phyloP scores from a whole-genome alignment of 2,113 vertebrate species.

The Menura novaehollandiae region DNA sequence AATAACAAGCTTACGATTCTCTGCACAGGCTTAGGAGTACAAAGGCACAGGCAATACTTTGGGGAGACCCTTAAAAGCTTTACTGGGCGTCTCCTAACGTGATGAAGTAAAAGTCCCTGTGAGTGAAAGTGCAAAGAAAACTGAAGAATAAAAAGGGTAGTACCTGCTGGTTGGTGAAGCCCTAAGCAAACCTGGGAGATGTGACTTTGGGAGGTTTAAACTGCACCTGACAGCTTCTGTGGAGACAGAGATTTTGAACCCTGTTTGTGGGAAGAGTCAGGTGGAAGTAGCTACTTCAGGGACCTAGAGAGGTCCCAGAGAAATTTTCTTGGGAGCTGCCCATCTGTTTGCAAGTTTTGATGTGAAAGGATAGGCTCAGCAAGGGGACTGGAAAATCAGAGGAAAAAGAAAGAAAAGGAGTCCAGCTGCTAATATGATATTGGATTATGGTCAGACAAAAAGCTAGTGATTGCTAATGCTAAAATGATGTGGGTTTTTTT shows the following conservation, averaged over 20 bases:
- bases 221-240: neutral
- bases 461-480: neutral
- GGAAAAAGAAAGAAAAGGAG: slow-evolving; percentile 5
- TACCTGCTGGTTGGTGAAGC: neutral
- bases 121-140: neutral
- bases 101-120: neutral
- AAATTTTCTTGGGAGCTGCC: slow-evolving; percentile 7
- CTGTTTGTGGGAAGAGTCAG: slow-evolving; percentile 40
- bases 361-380: neutral
- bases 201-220: neutral
- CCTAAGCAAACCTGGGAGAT: neutral
- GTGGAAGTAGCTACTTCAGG: slow-evolving; percentile 46
- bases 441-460: neutral
- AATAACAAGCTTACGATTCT: slow-evolving; percentile 65
- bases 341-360: slow-evolving; percentile 60
- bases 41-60: neutral
- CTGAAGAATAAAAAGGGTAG: neutral
- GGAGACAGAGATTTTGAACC: neutral
- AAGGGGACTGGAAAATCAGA: slow-evolving; percentile 18
- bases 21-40: slow-evolving; percentile 28
- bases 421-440: slow-evolving; percentile 1
- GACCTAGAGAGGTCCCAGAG: neutral
- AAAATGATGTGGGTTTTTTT: neutral
- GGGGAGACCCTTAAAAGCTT: neutral
- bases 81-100: neutral